These are phyloP conservation scores for Symphodus melops DNA, from an alignment of 2,113 vertebrate genomes.

Conservation along the genomic window DNA sequence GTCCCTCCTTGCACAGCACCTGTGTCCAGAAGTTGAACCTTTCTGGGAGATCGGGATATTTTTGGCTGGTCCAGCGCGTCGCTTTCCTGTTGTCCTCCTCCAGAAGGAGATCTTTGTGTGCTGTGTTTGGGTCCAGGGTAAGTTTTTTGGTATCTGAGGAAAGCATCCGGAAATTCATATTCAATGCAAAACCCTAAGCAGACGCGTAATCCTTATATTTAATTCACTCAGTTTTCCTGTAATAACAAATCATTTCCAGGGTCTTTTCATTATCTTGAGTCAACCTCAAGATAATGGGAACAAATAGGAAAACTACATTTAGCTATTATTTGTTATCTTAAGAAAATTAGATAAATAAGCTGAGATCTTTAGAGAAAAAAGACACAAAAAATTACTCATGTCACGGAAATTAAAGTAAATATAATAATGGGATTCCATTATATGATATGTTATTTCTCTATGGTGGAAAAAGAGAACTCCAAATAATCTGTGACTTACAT, in stretches of 20 bases:
- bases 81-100: conserved; percentile 60
- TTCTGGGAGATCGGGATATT: conserved; percentile 45
- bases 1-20: conserved; percentile 66
- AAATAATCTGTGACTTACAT: conserved; percentile 57
- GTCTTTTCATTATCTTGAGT: too few relatives aligned
- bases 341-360: too few relatives aligned
- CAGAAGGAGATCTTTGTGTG: conserved; percentile 63
- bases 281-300: too few relatives aligned
- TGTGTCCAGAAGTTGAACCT: conserved; percentile 68
- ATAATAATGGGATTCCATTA: neutral
- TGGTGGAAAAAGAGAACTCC: neutral
- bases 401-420: too few relatives aligned
- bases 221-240: too few relatives aligned
- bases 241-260: too few relatives aligned
- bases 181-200: too few relatives aligned
- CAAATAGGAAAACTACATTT: too few relatives aligned
- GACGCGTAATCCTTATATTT: too few relatives aligned
- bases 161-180: neutral
- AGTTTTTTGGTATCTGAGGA: conserved; percentile 52
- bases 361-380: too few relatives aligned
- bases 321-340: too few relatives aligned
- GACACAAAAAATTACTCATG: too few relatives aligned
- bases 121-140: conserved; percentile 72
- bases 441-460: neutral
- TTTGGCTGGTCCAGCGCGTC: conserved; percentile 26